Evolutionary conservation across 2,888 invertebrate species (phyloP).

Genomic region (Diabrotica balteata): DNA sequence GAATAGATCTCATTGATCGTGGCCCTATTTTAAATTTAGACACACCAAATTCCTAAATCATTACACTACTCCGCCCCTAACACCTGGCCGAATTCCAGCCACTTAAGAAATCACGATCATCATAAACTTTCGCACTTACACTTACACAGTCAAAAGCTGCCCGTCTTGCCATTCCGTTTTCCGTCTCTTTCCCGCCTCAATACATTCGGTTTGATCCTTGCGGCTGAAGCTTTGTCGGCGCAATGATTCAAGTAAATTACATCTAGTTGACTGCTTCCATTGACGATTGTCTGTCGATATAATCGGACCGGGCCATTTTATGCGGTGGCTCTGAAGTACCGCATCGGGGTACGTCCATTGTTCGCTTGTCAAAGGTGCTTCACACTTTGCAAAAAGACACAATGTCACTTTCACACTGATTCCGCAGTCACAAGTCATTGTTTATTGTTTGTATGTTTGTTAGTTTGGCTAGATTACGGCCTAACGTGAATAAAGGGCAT

Average conservation of each 20-base stretch:
- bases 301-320: constrained; percentile 44
- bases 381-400: constrained; percentile 58
- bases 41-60: constrained; percentile 3
- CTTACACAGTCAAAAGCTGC: constrained; percentile 7
- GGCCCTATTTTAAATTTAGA: too few species aligned
- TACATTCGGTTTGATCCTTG: constrained; percentile 7
- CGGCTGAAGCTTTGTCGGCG: constrained; percentile 48
- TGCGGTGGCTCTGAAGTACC: constrained; percentile 58
- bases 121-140: constrained; percentile 16
- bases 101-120: constrained; percentile 8
- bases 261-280: constrained; percentile 54
- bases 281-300: constrained; percentile 45
- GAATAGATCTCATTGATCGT: too few species aligned
- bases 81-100: constrained; percentile 36
- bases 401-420: constrained; percentile 60
- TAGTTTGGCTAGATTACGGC: constrained; percentile 48
- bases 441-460: constrained; percentile 58
- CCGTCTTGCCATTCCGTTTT: not conserved
- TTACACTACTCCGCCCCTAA: constrained; percentile 13
- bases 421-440: constrained; percentile 44
- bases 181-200: constrained; percentile 3
- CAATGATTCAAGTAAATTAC: constrained; percentile 56
- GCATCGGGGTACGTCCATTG: constrained; percentile 57
- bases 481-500: constrained; percentile 25
- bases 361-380: constrained; percentile 55